Base-by-base conservation (phyloP, 2,113 vertebrate genomes). In the Mionectes macconnelli region DNA sequence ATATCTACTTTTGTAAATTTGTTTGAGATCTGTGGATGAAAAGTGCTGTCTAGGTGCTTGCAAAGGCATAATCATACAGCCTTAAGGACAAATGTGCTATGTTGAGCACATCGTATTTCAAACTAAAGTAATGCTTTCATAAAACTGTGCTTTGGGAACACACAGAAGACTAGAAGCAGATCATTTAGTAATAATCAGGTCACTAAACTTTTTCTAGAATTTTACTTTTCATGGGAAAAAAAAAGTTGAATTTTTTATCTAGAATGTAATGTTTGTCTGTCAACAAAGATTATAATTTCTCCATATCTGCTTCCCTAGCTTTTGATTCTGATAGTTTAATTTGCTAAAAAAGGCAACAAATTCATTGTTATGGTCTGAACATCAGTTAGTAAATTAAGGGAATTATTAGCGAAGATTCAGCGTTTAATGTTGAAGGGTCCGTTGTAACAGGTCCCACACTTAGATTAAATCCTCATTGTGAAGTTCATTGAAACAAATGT, bases 1-100 rank as follows among this genome's bases (percentile, higher is more conserved):
- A n/a, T 50, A 89, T 25, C 66, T 87, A 79, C 78, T 94, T 96
- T 30, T 94, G 60, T 88, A 91, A 96, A 83, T 57, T 84, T 73
- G 37, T 95, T 88, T 84, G 84, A 75, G 67, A 83, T 87, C 27
- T 77, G 15, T 81, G 63, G 69, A 57, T 94, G 56, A 90, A 87
- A 89, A 82, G 50, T 50, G 25, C 76, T 89, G 60, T 83, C 77
- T 80, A 72, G 84, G 60, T 96, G 70, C 68, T 92, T 89, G 80
- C 76, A 95, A 91, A 96, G 73, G 39, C 73, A 56, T 92, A 80
- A 75, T 89, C 53, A 84, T 56, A 59, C 60, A 95, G 57, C 72
- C 87, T 63, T 93, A 94, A 76, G 93, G 94, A 93, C 77, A 83
- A 82, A 90, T 30, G 33, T 81, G 82, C 31, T 39, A 44, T 53